These are phyloP conservation scores for Drosophila nr. medialis DNA, from an alignment of 2,888 invertebrate species.

Conservation along the genomic window DNA sequence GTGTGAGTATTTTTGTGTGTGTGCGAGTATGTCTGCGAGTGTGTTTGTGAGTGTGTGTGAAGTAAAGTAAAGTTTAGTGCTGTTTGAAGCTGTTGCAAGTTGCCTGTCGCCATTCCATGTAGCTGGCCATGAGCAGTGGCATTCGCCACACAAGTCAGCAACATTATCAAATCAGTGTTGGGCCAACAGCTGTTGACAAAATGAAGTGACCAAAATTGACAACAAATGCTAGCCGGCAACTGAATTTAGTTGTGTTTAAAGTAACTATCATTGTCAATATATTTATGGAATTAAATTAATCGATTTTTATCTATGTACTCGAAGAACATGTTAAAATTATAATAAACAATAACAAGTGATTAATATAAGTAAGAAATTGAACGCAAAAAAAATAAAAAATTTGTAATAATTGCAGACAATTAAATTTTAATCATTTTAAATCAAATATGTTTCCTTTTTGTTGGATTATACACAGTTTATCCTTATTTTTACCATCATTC, in stretches of 20 bases:
- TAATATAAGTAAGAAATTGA: not conserved
- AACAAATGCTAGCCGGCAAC: not conserved
- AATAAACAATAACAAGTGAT: too few species aligned
- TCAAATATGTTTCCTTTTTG: too few species aligned
- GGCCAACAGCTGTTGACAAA: slow-evolving; percentile 6
- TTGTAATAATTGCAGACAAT: not conserved
- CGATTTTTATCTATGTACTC: not conserved
- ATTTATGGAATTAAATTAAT: not conserved
- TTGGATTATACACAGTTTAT: too few species aligned
- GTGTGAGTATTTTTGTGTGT: not conserved
- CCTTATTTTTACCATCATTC: too few species aligned
- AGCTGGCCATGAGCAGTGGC: slow-evolving; percentile 30
- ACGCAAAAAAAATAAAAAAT: too few species aligned
- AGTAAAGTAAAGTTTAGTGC: slow-evolving; percentile 34
- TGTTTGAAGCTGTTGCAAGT: slow-evolving; percentile 11
- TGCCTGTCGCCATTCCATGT: slow-evolving; percentile 29
- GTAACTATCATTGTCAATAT: not conserved
- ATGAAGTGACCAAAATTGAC: not conserved
- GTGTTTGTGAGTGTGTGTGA: slow-evolving; percentile 7
- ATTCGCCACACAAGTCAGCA: slow-evolving; percentile 3
- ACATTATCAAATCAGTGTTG: slow-evolving; percentile 39
- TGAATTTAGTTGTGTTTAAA: too few species aligned
- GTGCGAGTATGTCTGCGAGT: not conserved
- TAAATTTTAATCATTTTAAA: too few species aligned
- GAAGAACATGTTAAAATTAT: not conserved